These are phyloP conservation scores for Aurelia sp. DNA, from an alignment of 30 jellyfish, hydroid and myxozoan genomes.

Conservation along the genomic window DNA sequence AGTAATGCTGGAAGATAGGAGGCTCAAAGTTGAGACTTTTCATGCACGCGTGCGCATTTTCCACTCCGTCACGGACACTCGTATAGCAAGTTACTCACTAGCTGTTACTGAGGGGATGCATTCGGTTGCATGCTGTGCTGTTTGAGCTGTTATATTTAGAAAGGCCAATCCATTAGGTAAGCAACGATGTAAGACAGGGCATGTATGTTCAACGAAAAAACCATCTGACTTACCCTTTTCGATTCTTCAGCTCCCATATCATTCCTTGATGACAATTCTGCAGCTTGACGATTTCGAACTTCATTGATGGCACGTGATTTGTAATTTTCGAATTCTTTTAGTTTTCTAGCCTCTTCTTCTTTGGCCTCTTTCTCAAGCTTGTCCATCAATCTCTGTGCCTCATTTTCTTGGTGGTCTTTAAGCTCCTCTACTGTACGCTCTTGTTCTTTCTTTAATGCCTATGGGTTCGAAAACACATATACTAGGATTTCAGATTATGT, in stretches of 20 bases:
- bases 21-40: no score
- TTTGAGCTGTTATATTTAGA: no score
- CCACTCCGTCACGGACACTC: no score
- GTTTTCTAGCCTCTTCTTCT: constrained; percentile 73
- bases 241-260: constrained; percentile 79
- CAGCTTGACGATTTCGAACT: constrained; percentile 86
- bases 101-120: no score
- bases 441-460: constrained; percentile 93
- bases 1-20: no score
- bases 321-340: constrained; percentile 82
- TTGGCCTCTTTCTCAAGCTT: constrained; percentile 78
- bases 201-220: not conserved
- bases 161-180: no score
- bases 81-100: no score
- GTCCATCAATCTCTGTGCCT: constrained; percentile 43
- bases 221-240: constrained; percentile 33
- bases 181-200: no score
- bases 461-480: no score
- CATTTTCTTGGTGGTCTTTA: constrained; percentile 78
- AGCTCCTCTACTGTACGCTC: constrained; percentile 86
- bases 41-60: no score
- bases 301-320: constrained; percentile 81
- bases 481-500: no score
- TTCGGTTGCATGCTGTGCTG: no score
- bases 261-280: constrained; percentile 86